A percentile compares a stretch with the other conserved stretches of the same genome.
Conservation (phyloP, 2,888 invertebrate genomes). For the Ophraella communa region DNA sequence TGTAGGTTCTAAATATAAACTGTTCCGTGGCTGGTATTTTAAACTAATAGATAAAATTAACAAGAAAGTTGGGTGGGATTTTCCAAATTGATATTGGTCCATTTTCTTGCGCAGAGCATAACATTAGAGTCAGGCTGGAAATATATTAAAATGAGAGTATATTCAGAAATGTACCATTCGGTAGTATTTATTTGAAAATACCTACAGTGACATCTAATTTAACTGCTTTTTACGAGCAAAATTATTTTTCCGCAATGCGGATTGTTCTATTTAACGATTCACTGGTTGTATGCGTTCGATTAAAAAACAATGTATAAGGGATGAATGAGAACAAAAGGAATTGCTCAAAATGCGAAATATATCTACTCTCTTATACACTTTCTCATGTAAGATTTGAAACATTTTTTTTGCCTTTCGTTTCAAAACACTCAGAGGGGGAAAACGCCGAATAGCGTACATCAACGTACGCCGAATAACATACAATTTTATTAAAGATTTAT, state of each 20-base stretch:
- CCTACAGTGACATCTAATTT: conserved; percentile 42
- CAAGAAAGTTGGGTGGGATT: background rate
- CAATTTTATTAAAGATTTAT: too few relatives aligned
- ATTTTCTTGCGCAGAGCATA: conserved; percentile 16
- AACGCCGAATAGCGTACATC: too few relatives aligned
- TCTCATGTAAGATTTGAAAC: conserved; percentile 27
- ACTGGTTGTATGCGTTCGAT: conserved; percentile 44
- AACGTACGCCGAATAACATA: too few relatives aligned
- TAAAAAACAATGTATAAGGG: conserved; percentile 43
- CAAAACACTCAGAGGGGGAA: too few relatives aligned
- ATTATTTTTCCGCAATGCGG: conserved; percentile 46
- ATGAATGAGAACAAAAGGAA: conserved; percentile 40
- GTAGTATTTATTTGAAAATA: conserved; percentile 34
- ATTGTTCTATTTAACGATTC: conserved; percentile 45
- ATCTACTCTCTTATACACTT: conserved; percentile 18
- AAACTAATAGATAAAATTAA: conserved; percentile 1
- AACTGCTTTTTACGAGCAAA: conserved; percentile 42
- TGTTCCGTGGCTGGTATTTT: background rate
- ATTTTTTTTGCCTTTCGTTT: too few relatives aligned
- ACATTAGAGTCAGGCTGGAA: conserved; percentile 10
- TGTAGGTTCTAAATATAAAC: too few relatives aligned
- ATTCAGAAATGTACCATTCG: conserved; percentile 25
- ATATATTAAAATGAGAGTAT: conserved; percentile 25
- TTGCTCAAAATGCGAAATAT: conserved; percentile 39
- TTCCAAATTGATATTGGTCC: conserved; percentile 1